phyloP scores from a whole-genome alignment of 2,888 invertebrate species.

The Stenodera caucasica region DNA sequence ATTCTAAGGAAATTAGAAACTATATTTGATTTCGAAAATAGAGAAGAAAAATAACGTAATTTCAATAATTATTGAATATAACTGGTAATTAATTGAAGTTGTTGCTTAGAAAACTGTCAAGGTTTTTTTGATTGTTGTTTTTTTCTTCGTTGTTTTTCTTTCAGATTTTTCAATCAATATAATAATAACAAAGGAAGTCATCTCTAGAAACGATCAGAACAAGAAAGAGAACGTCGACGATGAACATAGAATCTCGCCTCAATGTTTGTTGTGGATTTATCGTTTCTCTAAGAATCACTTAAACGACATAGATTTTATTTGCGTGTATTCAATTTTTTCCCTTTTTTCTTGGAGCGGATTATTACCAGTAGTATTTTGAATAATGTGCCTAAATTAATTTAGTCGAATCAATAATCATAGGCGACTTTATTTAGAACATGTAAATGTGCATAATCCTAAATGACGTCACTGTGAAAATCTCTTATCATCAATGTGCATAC shows the following conservation, averaged over 20 bases:
- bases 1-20: not conserved
- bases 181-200: not conserved
- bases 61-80: not conserved
- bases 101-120: constrained; percentile 6
- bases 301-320: constrained; percentile 21
- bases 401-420: too few species aligned
- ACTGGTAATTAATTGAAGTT: constrained; percentile 1
- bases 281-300: constrained; percentile 24
- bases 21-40: not conserved
- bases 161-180: not conserved
- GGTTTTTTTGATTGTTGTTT: not conserved
- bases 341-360: not conserved
- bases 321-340: not conserved
- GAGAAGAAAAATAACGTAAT: not conserved
- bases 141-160: not conserved
- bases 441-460: not conserved
- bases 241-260: constrained; percentile 7
- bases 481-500: constrained; percentile 1
- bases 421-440: too few species aligned
- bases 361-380: not conserved
- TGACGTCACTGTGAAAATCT: not conserved
- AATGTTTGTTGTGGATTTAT: constrained; percentile 24
- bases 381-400: too few species aligned
- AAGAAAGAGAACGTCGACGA: constrained; percentile 5
- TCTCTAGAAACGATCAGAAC: not conserved